A percentile compares a stretch with the other conserved stretches of the same genome.
phyloP scores from a whole-genome alignment of 1,140 invertebrate genomes.

The Polypedilum pembai region DNA sequence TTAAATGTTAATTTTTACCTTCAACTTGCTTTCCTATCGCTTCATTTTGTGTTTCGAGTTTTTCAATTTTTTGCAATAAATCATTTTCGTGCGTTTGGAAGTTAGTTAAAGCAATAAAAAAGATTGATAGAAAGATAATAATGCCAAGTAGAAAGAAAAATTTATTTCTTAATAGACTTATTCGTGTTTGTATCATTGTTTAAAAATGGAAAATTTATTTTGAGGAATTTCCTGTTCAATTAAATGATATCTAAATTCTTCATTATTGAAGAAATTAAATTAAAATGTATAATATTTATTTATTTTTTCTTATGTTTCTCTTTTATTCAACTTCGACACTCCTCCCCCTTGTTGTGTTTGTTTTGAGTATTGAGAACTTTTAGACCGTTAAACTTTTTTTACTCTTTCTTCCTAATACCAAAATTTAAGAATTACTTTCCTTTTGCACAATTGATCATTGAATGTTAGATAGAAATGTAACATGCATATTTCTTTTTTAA shows the following conservation, averaged over 20 bases:
- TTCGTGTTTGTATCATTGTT: constrained; percentile 7
- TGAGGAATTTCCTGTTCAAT: neutral
- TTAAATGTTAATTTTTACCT: constrained; percentile 39
- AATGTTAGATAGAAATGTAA: too few relatives aligned
- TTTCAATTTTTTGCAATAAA: neutral
- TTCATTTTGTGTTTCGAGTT: constrained; percentile 44
- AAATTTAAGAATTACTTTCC: too few relatives aligned
- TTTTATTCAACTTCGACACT: constrained; percentile 18
- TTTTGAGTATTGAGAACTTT: neutral
- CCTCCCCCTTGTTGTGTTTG: neutral
- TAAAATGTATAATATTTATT: neutral
- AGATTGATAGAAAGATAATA: neutral
- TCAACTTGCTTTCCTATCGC: constrained; percentile 46
- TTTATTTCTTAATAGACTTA: constrained; percentile 20
- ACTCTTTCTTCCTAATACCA: neutral
- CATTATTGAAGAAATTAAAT: neutral
- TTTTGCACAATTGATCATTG: too few relatives aligned
- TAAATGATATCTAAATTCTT: neutral
- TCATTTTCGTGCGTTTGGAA: constrained; percentile 15
- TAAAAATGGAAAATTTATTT: neutral
- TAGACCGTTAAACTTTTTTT: neutral
- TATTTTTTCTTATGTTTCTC: neutral
- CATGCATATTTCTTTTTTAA: too few relatives aligned
- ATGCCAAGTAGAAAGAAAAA: neutral
- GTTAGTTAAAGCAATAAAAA: neutral